Evolutionary conservation across 2,113 vertebrate species (phyloP).

Genomic region (Podilymbus podiceps): DNA sequence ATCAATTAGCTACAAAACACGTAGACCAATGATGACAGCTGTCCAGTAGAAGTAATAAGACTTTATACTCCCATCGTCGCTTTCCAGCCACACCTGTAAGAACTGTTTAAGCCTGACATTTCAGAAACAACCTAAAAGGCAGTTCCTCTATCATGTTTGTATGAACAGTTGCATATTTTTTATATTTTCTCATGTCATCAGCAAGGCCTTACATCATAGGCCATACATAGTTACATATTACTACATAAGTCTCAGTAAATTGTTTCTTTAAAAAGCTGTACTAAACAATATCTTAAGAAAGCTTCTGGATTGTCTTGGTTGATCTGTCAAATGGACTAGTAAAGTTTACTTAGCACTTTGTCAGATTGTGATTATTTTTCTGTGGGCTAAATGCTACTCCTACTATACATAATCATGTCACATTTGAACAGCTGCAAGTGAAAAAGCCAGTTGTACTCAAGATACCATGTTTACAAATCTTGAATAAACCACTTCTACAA

Average conservation of each 20-base stretch:
- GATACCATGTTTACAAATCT: background rate
- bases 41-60: background rate
- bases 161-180: background rate
- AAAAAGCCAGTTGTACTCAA: background rate
- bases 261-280: background rate
- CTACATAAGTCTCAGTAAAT: background rate
- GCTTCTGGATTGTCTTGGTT: background rate
- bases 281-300: background rate
- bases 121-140: background rate
- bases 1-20: background rate
- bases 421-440: background rate
- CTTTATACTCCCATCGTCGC: background rate
- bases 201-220: background rate
- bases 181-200: background rate
- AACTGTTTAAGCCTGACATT: background rate
- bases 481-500: background rate
- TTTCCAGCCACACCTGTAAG: background rate
- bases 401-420: background rate
- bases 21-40: background rate
- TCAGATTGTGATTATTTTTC: conserved; percentile 7
- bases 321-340: background rate
- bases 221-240: background rate
- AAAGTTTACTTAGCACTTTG: background rate
- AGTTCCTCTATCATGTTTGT: background rate
- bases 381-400: background rate